Evolutionary conservation across 2,113 vertebrate genomes (phyloP).

Genomic region (Thomomys bottae): DNA sequence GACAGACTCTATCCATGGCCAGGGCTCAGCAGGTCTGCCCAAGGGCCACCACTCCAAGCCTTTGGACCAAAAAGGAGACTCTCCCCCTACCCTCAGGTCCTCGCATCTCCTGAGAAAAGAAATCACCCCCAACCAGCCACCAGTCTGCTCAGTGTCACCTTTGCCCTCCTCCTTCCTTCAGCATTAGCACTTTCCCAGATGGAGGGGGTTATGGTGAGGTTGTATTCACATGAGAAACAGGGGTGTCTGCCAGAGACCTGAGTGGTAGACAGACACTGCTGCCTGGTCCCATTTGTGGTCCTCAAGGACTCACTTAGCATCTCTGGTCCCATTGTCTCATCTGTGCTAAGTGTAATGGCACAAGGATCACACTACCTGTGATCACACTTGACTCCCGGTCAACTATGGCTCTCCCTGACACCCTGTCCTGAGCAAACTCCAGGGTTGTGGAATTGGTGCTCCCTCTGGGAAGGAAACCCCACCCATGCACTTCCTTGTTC

Average conservation of each 20-base stretch:
- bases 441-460: not conserved
- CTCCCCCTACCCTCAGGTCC: not conserved
- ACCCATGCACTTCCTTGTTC: not conserved
- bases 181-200: not conserved
- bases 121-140: not conserved
- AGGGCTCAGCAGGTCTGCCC: not conserved
- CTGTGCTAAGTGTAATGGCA: no score
- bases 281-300: not conserved
- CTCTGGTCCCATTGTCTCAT: not conserved
- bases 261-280: not conserved
- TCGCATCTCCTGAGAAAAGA: not conserved
- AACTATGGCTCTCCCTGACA: not conserved
- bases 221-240: no score
- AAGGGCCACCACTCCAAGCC: not conserved
- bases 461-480: not conserved
- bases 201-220: not conserved
- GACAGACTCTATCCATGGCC: not conserved
- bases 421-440: not conserved
- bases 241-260: not conserved
- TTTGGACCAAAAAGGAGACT: not conserved
- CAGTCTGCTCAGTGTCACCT: not conserved
- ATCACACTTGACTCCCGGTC: not conserved
- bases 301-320: not conserved
- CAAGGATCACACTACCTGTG: not conserved
- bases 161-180: not conserved